Evolutionary conservation across 1,140 invertebrate genomes (phyloP).

Genomic region (Hyles euphorbiae): DNA sequence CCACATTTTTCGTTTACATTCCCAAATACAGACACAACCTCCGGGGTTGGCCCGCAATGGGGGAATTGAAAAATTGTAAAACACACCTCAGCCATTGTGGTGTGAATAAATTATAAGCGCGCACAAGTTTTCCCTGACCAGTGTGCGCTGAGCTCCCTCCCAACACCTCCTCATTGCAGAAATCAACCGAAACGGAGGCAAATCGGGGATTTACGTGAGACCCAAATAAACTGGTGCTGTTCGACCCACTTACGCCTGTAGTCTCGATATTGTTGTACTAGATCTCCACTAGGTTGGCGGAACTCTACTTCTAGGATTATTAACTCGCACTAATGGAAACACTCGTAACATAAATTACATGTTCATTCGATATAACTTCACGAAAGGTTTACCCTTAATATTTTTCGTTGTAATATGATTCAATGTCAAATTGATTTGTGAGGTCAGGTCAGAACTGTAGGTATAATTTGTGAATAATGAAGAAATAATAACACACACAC

Average conservation of each 20-base stretch:
- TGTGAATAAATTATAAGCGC: constrained; percentile 64
- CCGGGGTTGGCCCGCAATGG: constrained; percentile 18
- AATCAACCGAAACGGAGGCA: constrained; percentile 25
- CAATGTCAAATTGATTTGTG: too few relatives aligned
- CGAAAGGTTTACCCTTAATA: too few relatives aligned
- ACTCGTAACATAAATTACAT: too few relatives aligned
- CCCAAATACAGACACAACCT: constrained; percentile 24
- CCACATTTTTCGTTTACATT: constrained; percentile 24
- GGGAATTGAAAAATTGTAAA: constrained; percentile 44
- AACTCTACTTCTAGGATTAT: constrained; percentile 41
- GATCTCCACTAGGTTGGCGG: constrained; percentile 49
- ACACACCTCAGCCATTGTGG: constrained; percentile 50
- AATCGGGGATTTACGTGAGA: constrained; percentile 37
- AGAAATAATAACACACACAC: too few relatives aligned
- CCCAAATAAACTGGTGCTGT: constrained; percentile 35
- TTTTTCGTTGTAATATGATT: too few relatives aligned
- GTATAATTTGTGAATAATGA: too few relatives aligned
- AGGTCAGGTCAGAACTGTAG: too few relatives aligned
- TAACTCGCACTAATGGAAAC: constrained; percentile 22
- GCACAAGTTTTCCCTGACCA: constrained; percentile 43
- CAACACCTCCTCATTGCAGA: constrained; percentile 17
- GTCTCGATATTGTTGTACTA: constrained; percentile 55
- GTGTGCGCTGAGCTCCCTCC: constrained; percentile 24
- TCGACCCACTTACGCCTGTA: constrained; percentile 56
- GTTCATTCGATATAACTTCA: too few relatives aligned